Evolutionary conservation across 2,797 vertebrate genomes (phyloP), one percentile per base, ranked within the genome.

Genomic region (Chelon labrosus): DNA sequence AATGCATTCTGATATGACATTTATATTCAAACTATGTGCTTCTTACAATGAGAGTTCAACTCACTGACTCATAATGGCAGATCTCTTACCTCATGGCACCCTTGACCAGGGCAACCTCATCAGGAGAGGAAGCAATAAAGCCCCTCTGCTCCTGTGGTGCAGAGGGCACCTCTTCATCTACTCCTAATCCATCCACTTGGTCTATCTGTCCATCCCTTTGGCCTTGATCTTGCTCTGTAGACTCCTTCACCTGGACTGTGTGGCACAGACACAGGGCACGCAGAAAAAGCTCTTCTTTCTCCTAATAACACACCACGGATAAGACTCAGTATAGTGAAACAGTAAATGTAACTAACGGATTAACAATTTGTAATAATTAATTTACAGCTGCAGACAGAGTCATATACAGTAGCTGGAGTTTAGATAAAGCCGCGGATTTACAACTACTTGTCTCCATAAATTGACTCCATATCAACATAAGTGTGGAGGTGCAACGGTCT

Each of bases 231-330:
- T 62, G 90, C 72, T 88, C 95, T 88, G 89, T 38, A 6, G 93
- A 91, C 70, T 96, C 93, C 90, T 97, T 98, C 80, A 97, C 95
- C 92, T 97, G 97, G 6, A 99, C 98, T 0, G 98, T 99, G 89
- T 99, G 98, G 90, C 98, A 99, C 67, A 99, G 94, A 80, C 98
- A 98, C 53, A 99, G 93, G 20, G 98, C 98, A 16, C 96, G 96
- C 83, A 99, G 93, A 89, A 99, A 99, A 73, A 99, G 93, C 77
- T 98, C 97, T 77, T 99, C 98, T 3, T 84, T 96, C 76, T 95
- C 96, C 97, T 99, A 66, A 67, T 14, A 61, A 85, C 53, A 76
- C 51, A 72, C 57, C 5, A 46, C 16, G 5, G 68, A 73, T 8
- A 60, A 7, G 38, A 11, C 5, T 66, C 54, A 51, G 44, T n/a